Base-by-base conservation (phyloP, 2,888 invertebrate genomes). In the Hoplodrina ambigua region DNA sequence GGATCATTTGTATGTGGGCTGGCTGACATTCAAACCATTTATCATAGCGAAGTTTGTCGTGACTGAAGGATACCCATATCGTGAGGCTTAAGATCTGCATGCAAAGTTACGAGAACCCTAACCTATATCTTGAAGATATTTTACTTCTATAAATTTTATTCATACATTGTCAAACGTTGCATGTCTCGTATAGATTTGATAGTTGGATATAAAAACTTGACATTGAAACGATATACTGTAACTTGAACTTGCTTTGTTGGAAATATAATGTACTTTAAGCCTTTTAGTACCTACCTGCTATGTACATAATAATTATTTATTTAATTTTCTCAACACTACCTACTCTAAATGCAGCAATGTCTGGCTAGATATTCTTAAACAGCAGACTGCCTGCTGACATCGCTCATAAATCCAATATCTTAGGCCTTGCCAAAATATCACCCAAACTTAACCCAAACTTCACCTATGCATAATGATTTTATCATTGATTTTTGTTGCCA, bases 41-140 rank as follows among this genome's bases (percentile, higher is more conserved):
- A 71, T 82, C 73, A 80, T 46, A 55, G 59, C 58, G 44, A 69
- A 66, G 67, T 57, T 66, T 69, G 67, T 53, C 60, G 57, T 68
- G 63, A 60, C 67, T 73, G 62, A 69, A 49, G 53, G 41, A 37
- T 62, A 56, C 41, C 65, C 68, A 55, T 65, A 67, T 67, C 62
- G 58, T 54, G 56, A 53, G 58, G 44, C 49, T 54, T 46, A 59
- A 72, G 58, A 60, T 57, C 55, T 62, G 70, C 46, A 68, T 81
- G 55, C 70, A 57, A 72, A 74, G 56, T 72, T 66, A 63, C n/a
- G 20, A 67, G 49, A 56, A 64, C 52, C 52, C 41, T 72, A 54
- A 63, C 56, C 75, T 78, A 77, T 46, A 54, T 65, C 61, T 65
- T 57, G 44, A 30, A 33, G 11, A 57, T 57, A 49, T 69, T 56